Evolutionary conservation across 2,888 invertebrate genomes (phyloP), one percentile per base, ranked within the genome.

Genomic region (Argyresthia goedartella): DNA sequence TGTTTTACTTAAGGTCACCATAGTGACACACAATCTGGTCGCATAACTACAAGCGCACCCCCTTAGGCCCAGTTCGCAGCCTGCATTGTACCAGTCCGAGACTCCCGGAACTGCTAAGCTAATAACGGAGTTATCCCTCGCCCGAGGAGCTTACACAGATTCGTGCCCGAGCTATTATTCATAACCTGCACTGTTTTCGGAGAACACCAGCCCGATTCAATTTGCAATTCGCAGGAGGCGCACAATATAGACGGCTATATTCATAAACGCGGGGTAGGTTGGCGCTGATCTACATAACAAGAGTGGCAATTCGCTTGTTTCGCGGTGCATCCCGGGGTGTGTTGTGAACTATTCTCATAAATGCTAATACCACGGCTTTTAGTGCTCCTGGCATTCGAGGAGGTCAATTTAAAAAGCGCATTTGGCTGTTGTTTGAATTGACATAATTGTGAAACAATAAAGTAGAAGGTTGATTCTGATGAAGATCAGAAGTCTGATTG

Each of bases 51-150:
- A 4, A 25, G 25, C 45, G 16, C 46, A 16, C 25, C 46, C 39
- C 10, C 39, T 8, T 9, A 33, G 48, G 13, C 35, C 8, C 13
- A 48, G 41, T 41, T 6, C 42, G 13, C 25, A 42, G 50, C 33
- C 62, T 63, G 64, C 66, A 65, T 67, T 54, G 54, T 61, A 63
- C 65, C 58, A 64, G 64, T 68, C 64, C 63, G 64, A 55, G 63
- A 64, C 63, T 65, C 63, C 66, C 67, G 69, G 73, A 73, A 67
- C 67, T 64, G 65, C 72, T 71, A 71, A 76, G 75, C 69, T 73
- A 78, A 77, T 77, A 78, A 72, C 70, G 64, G 66, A 71, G 66
- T 68, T 67, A 65, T 65, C 55, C 54, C 25, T 25, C 61, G 62
- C 60, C 59, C 60, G 51, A 56, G 59, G 60, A 69, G 63, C 67